These are phyloP conservation scores for Anseranas semipalmata DNA, from an alignment of 2,113 vertebrate genomes.

Conservation along the genomic window DNA sequence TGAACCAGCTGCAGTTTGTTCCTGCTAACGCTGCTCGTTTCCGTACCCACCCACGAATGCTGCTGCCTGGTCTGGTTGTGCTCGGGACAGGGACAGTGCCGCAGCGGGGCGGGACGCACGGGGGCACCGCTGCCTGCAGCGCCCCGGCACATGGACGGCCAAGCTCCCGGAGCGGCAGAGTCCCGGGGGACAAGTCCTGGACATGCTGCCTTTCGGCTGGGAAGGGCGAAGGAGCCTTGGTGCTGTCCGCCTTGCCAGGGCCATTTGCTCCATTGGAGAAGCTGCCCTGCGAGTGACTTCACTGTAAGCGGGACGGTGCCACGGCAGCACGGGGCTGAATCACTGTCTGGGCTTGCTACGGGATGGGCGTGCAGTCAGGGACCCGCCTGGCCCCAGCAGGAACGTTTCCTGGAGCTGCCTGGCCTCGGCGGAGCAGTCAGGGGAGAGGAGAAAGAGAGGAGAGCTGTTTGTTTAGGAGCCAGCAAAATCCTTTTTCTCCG, in stretches of 20 bases:
- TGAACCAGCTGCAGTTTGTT: not conserved
- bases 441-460: not conserved
- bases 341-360: not conserved
- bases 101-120: not conserved
- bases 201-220: not conserved
- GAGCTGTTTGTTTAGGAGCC: not conserved
- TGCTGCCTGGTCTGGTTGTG: not conserved
- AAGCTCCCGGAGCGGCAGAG: rapidly evolving
- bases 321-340: not conserved
- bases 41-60: rapidly evolving
- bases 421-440: not conserved
- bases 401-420: not conserved
- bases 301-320: not conserved
- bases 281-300: not conserved
- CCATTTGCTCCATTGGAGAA: not conserved
- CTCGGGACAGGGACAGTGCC: not conserved
- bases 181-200: rapidly evolving
- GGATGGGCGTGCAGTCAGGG: not conserved
- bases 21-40: rapidly evolving
- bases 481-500: not conserved
- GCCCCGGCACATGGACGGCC: not conserved
- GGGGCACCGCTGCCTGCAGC: not conserved
- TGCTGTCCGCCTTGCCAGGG: rapidly evolving
- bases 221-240: not conserved
- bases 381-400: not conserved